Evolutionary conservation across 2,888 invertebrate species (phyloP), one percentile per base, ranked within the genome.

Genomic region (Sicus ferrugineus): DNA sequence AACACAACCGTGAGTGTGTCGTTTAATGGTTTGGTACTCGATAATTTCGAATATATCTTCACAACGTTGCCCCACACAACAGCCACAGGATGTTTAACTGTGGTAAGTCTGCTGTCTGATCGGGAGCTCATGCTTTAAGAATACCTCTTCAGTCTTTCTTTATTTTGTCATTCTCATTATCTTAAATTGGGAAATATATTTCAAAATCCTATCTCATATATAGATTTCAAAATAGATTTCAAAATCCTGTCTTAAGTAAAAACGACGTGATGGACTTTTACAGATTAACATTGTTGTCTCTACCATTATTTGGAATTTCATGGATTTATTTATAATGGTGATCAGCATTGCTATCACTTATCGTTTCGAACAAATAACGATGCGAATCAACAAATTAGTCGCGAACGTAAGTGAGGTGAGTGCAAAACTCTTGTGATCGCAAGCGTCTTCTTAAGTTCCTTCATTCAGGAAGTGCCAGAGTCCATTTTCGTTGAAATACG

Each of bases 221-320:
- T n/a, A n/a, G n/a, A n/a, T n/a, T n/a, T n/a, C n/a, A n/a, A n/a
- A n/a, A n/a, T n/a, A n/a, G n/a, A n/a, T n/a, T n/a, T n/a, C n/a
- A n/a, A n/a, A n/a, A n/a, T n/a, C n/a, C n/a, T n/a, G n/a, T n/a
- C n/a, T n/a, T n/a, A n/a, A n/a, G n/a, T n/a, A n/a, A n/a, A n/a
- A n/a, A n/a, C n/a, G n/a, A n/a, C n/a, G n/a, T n/a, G n/a, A n/a
- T n/a, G n/a, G n/a, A n/a, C n/a, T n/a, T n/a, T n/a, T n/a, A n/a
- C n/a, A 82, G 83, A 11, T 78, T 1, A 54, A 77, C 2, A 81
- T 80, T 69, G 77, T 72, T 11, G 64, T 69, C 50, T 79, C 79
- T 56, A 92, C 92, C 0, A 89, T 90, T 65, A 86, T 90, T 2
- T 93, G 92, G 92, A 92, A 91, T 78, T 92, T 90, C 72, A 90